Evolutionary conservation across 1,140 invertebrate species (phyloP).

Genomic region (Diploscapter pachys): DNA sequence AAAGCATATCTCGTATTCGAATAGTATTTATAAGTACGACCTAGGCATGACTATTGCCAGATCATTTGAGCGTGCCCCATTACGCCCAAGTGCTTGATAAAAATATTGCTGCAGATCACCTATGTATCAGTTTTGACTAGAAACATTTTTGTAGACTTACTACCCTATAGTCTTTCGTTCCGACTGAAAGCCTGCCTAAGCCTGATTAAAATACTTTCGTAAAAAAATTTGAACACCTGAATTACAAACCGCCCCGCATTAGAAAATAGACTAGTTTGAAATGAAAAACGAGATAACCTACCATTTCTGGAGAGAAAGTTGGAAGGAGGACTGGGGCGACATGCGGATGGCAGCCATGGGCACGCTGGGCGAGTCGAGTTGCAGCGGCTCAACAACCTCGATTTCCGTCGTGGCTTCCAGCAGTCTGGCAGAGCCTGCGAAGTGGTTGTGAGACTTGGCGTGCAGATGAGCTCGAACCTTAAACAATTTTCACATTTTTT

Average conservation of each 20-base stretch:
- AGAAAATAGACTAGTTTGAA: background rate
- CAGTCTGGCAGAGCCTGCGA: background rate
- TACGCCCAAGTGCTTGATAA: too few relatives aligned
- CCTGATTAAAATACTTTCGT: too few relatives aligned
- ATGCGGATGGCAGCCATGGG: slow-evolving; percentile 6
- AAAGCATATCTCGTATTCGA: background rate
- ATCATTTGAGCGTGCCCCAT: too few relatives aligned
- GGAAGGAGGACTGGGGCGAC: slow-evolving; percentile 13
- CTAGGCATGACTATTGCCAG: too few relatives aligned
- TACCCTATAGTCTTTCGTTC: too few relatives aligned
- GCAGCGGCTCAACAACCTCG: slow-evolving; percentile 11
- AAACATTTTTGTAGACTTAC: too few relatives aligned
- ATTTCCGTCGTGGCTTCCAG: slow-evolving; percentile 1
- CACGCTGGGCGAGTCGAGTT: slow-evolving; percentile 4
- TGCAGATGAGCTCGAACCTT: slow-evolving; percentile 11
- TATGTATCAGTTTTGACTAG: too few relatives aligned
- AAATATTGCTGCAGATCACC: too few relatives aligned
- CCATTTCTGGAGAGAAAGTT: background rate
- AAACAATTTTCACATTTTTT: background rate
- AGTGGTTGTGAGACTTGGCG: slow-evolving; percentile 17
- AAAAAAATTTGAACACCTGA: too few relatives aligned
- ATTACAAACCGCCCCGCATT: too few relatives aligned
- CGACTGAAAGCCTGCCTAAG: too few relatives aligned
- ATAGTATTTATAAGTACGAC: background rate
- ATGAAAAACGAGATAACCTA: background rate